phyloP scores from a whole-genome alignment of 2,797 vertebrate species.

The Lindbergichthys nudifrons region DNA sequence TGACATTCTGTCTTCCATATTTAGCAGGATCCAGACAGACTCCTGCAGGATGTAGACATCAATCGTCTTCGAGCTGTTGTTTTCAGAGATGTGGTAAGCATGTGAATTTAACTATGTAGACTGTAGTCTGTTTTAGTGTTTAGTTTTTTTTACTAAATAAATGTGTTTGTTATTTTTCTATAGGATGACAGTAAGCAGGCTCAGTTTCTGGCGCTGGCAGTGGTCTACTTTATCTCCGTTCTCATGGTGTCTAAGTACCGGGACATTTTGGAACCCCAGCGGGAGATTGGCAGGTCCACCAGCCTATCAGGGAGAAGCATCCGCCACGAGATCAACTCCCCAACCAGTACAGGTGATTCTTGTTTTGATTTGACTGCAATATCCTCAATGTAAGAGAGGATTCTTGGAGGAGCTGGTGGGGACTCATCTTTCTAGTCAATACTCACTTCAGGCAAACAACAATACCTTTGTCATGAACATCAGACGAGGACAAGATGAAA shows the following conservation, averaged over 20 bases:
- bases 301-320: slow-evolving; percentile 95
- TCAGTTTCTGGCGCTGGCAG: slow-evolving; percentile 97
- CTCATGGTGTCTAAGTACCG: slow-evolving; percentile 99
- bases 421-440: slow-evolving; percentile 53
- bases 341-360: slow-evolving; percentile 95
- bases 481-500: slow-evolving; percentile 25
- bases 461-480: slow-evolving; percentile 41
- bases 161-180: slow-evolving; percentile 43
- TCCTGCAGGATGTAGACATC: slow-evolving; percentile 99
- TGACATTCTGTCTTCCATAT: slow-evolving; percentile 66
- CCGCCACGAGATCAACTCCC: slow-evolving; percentile 99
- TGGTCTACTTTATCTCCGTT: slow-evolving; percentile 99
- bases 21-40: slow-evolving; percentile 95
- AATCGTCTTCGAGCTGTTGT: slow-evolving; percentile 98
- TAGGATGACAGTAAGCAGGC: slow-evolving; percentile 99
- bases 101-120: background rate
- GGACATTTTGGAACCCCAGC: slow-evolving; percentile 96
- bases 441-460: slow-evolving; percentile 44
- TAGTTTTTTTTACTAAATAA: slow-evolving; percentile 15
- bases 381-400: background rate
- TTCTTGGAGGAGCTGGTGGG: slow-evolving; percentile 25
- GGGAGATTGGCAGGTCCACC: slow-evolving; percentile 95
- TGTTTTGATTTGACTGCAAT: slow-evolving; percentile 23
- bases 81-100: slow-evolving; percentile 97
- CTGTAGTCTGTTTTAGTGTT: background rate